These are phyloP conservation scores for Drosophila phalerata DNA, from an alignment of 2,888 invertebrate species.

Conservation along the genomic window DNA sequence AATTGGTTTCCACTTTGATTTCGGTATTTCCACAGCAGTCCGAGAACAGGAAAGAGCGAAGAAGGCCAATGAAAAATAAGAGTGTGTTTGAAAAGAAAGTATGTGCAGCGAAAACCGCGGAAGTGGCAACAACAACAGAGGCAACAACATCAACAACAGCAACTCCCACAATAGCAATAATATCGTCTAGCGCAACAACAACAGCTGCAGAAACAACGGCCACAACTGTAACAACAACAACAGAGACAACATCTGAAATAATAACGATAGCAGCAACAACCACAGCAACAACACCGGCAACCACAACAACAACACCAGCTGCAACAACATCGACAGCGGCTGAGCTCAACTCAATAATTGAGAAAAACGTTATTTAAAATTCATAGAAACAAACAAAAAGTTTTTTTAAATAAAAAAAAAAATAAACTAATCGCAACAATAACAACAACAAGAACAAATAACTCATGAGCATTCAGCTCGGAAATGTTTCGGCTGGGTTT, in stretches of 20 bases:
- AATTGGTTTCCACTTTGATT: not conserved
- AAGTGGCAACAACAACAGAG: slow-evolving; percentile 34
- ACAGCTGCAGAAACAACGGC: slow-evolving; percentile 28
- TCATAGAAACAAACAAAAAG: slow-evolving; percentile 48
- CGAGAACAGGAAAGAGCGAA: slow-evolving; percentile 62
- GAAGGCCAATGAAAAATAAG: slow-evolving; percentile 64
- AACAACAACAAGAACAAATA: slow-evolving; percentile 42
- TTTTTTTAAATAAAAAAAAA: slow-evolving; percentile 58
- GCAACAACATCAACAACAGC: slow-evolving; percentile 45
- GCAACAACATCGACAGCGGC: slow-evolving; percentile 57
- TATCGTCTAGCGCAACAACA: slow-evolving; percentile 50
- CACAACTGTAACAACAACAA: slow-evolving; percentile 20
- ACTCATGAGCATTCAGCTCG: slow-evolving; percentile 49
- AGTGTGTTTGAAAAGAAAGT: slow-evolving; percentile 34
- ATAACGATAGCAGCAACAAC: slow-evolving; percentile 41
- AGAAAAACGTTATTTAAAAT: slow-evolving; percentile 67
- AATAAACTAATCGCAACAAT: slow-evolving; percentile 42
- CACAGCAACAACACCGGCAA: slow-evolving; percentile 49
- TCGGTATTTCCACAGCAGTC: slow-evolving; percentile 47
- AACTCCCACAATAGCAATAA: slow-evolving; percentile 41
- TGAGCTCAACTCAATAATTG: slow-evolving; percentile 58
- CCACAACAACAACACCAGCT: slow-evolving; percentile 24
- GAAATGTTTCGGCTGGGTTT: slow-evolving; percentile 41
- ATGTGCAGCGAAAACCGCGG: slow-evolving; percentile 40
- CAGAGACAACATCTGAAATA: slow-evolving; percentile 5